A percentile compares a stretch with the other conserved stretches of the same genome.
phyloP scores from a whole-genome alignment of 2,888 invertebrate genomes.

The Galeruca laticollis region DNA sequence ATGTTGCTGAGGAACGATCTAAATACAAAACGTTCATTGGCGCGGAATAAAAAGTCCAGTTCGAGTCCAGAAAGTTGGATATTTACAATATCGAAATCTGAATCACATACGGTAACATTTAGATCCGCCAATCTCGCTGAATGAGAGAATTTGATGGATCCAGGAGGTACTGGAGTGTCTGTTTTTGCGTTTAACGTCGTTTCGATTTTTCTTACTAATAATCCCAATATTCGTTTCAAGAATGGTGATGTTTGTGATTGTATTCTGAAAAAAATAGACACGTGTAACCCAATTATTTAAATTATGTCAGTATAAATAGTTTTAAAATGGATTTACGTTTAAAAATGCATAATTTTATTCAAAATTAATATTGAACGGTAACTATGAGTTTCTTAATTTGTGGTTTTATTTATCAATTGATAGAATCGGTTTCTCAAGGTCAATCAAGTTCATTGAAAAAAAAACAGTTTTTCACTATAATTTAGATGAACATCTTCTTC shows the following conservation, averaged over 20 bases:
- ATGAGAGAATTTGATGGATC: constrained; percentile 81
- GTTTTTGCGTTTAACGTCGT: constrained; percentile 53
- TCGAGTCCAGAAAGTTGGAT: constrained; percentile 76
- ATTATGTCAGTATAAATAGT: too few relatives aligned
- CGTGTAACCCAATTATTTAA: too few relatives aligned
- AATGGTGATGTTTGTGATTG: constrained; percentile 56
- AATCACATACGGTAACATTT: constrained; percentile 76
- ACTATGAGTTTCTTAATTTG: too few relatives aligned
- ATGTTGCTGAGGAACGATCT: constrained; percentile 77
- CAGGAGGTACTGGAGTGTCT: constrained; percentile 81
- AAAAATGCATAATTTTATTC: too few relatives aligned
- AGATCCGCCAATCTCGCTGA: constrained; percentile 75
- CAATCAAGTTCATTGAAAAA: too few relatives aligned
- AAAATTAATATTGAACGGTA: too few relatives aligned
- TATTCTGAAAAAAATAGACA: constrained; percentile 47
- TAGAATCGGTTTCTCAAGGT: too few relatives aligned
- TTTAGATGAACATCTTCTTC: too few relatives aligned
- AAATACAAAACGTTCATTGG: constrained; percentile 82
- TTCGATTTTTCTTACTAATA: constrained; percentile 55
- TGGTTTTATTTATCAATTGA: too few relatives aligned
- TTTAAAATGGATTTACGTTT: too few relatives aligned
- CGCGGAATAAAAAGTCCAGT: constrained; percentile 82
- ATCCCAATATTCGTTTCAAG: constrained; percentile 46
- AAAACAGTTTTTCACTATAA: too few relatives aligned
- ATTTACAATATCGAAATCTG: constrained; percentile 78